Percentiles rank a stretch among this genome's conserved stretches.
Evolutionary conservation across 2,888 invertebrate genomes (phyloP).

Genomic region (Meganola albula): DNA sequence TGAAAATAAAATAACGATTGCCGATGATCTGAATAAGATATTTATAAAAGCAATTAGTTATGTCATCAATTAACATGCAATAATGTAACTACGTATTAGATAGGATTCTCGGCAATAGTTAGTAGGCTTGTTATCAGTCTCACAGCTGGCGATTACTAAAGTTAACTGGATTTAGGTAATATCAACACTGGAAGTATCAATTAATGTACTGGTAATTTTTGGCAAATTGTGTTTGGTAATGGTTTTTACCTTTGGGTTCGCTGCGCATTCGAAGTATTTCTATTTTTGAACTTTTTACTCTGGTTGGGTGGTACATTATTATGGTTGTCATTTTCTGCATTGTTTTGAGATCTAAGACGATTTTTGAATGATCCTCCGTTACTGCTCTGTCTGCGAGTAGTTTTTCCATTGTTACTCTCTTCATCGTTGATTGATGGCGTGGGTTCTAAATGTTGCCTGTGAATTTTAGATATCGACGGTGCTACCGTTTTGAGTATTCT

Average conservation of each 20-base stretch:
- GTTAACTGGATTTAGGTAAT: not conserved
- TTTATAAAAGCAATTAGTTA: not conserved
- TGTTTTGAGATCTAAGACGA: slow-evolving; percentile 64
- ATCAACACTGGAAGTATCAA: not conserved
- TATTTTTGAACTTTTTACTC: slow-evolving; percentile 68
- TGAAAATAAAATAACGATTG: slow-evolving; percentile 56
- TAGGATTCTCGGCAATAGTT: slow-evolving; percentile 35
- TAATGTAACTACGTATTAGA: slow-evolving; percentile 12
- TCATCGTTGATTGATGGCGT: slow-evolving; percentile 80
- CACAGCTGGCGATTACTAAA: slow-evolving; percentile 8
- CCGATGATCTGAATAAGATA: slow-evolving; percentile 24
- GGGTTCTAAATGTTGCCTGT: slow-evolving; percentile 80
- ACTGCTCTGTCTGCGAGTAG: slow-evolving; percentile 71
- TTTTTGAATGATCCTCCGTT: slow-evolving; percentile 77
- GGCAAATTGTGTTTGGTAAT: not conserved
- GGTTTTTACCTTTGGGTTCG: slow-evolving; percentile 58
- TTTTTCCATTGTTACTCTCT: slow-evolving; percentile 76
- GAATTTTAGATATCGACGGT: slow-evolving; percentile 75
- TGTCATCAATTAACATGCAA: slow-evolving; percentile 7
- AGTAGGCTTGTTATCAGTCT: slow-evolving; percentile 8
- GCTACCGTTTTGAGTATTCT: slow-evolving; percentile 88
- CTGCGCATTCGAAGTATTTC: slow-evolving; percentile 53
- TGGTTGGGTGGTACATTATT: slow-evolving; percentile 49
- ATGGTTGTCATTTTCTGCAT: slow-evolving; percentile 55
- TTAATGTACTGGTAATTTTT: not conserved